Percentiles rank a stretch among this genome's conserved stretches.
Evolutionary conservation across 2,888 invertebrate species (phyloP).

Genomic region (Melolontha melolontha): DNA sequence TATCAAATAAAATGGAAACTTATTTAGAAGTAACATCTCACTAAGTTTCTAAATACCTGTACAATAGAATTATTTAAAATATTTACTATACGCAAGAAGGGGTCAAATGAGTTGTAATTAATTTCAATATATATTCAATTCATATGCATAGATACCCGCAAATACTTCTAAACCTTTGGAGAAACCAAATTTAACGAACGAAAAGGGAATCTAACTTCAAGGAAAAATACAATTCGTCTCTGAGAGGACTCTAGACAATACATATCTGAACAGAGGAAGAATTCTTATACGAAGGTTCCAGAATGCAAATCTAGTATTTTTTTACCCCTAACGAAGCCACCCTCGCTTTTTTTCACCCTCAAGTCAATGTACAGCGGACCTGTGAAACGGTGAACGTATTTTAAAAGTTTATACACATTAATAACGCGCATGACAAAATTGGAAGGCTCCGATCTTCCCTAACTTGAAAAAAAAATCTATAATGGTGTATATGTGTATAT

Average conservation of each 20-base stretch:
- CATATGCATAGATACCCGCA: neutral
- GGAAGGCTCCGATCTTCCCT: constrained; percentile 63
- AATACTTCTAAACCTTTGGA: too few relatives aligned
- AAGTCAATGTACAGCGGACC: constrained; percentile 62
- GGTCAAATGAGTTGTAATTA: too few relatives aligned
- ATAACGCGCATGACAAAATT: constrained; percentile 55
- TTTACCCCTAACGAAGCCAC: constrained; percentile 66
- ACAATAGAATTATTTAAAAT: too few relatives aligned
- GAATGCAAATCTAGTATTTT: constrained; percentile 67
- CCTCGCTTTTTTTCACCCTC: constrained; percentile 66
- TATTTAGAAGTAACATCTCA: too few relatives aligned
- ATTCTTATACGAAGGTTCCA: constrained; percentile 46
- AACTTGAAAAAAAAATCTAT: constrained; percentile 66
- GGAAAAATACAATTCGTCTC: constrained; percentile 16
- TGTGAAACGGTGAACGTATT: constrained; percentile 51
- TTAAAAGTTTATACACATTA: constrained; percentile 54
- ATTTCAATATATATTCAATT: neutral
- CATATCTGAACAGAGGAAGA: constrained; percentile 29
- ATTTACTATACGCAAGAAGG: too few relatives aligned
- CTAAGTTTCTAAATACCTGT: too few relatives aligned
- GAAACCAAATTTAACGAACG: constrained; percentile 5
- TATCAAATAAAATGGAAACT: too few relatives aligned
- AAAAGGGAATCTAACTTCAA: constrained; percentile 17
- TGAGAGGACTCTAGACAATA: constrained; percentile 40
- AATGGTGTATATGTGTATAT: constrained; percentile 66